A percentile compares a stretch with the other conserved stretches of the same genome.
Conservation (phyloP, 2,888 invertebrate species). For the Trachelus tabidus region DNA sequence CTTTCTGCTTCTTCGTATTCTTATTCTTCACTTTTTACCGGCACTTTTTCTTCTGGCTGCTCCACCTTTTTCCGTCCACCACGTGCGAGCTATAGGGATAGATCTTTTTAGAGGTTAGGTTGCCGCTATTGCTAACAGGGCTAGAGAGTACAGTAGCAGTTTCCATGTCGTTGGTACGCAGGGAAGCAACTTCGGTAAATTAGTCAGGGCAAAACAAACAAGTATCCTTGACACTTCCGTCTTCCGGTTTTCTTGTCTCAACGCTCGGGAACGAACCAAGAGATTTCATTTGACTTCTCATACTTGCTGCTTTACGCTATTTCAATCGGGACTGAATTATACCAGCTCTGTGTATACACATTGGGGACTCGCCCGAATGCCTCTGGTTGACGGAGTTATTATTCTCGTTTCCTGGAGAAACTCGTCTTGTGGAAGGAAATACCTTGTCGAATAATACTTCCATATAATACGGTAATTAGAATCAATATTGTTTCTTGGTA, state of each 20-base stretch:
- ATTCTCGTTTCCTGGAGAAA: slow-evolving; percentile 33
- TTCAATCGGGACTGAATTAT: slow-evolving; percentile 27
- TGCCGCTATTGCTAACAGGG: neutral
- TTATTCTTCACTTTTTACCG: neutral
- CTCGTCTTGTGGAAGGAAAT: slow-evolving; percentile 16
- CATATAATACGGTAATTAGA: neutral
- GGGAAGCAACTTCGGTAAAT: slow-evolving; percentile 12
- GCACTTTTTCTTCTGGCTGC: neutral
- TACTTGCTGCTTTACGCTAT: slow-evolving; percentile 13
- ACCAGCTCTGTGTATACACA: slow-evolving; percentile 19
- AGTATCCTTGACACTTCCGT: slow-evolving; percentile 20
- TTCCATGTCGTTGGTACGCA: neutral
- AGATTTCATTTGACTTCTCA: neutral
- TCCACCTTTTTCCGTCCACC: neutral
- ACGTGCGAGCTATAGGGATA: neutral
- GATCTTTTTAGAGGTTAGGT: neutral
- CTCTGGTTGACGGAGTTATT: slow-evolving; percentile 42
- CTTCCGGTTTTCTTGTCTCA: neutral
- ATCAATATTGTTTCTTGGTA: neutral
- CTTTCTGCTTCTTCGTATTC: neutral
- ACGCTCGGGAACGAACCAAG: neutral
- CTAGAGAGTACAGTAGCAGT: neutral
- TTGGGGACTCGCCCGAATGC: slow-evolving; percentile 7
- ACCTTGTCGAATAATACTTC: neutral
- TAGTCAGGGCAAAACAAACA: slow-evolving; percentile 22